Percentiles rank a stretch among this genome's conserved stretches.
These are phyloP conservation scores for Raphicerus campestris DNA, from an alignment of 2,113 vertebrate species.

Conservation along the genomic window DNA sequence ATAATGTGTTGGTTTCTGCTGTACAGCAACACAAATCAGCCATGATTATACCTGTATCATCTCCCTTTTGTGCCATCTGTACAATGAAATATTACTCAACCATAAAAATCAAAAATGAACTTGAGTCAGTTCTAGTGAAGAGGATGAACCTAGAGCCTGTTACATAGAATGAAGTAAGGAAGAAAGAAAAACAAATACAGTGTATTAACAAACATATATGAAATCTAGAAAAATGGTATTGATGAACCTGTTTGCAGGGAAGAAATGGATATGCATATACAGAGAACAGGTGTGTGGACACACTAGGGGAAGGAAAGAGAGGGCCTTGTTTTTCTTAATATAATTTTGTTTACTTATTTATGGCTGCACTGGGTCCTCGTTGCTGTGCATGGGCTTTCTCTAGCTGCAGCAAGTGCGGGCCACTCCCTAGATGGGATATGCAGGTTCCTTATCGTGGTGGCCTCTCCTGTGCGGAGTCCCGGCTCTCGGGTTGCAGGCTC, in stretches of 20 bases:
- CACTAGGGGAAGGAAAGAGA: neutral
- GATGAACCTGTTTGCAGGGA: neutral
- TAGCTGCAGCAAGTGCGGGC: neutral
- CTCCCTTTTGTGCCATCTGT: neutral
- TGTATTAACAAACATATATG: neutral
- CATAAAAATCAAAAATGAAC: neutral
- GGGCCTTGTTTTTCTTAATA: neutral
- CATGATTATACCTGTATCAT: neutral
- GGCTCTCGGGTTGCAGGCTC: neutral
- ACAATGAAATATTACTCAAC: neutral
- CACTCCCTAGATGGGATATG: neutral
- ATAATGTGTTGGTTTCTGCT: neutral
- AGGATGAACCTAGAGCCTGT: neutral
- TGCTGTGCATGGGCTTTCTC: neutral
- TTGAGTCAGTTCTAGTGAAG: neutral
- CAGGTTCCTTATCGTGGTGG: neutral
- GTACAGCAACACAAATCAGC: neutral
- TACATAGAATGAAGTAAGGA: neutral
- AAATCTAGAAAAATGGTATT: neutral
- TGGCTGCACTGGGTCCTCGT: neutral
- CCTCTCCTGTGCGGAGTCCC: accelerated
- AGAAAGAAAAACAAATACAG: neutral
- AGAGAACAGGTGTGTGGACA: neutral
- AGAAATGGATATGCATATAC: neutral
- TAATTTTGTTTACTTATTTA: neutral